Evolutionary conservation across 2,888 invertebrate species (phyloP), one percentile per base, ranked within the genome.

Genomic region (Nemotelus pantherinus): DNA sequence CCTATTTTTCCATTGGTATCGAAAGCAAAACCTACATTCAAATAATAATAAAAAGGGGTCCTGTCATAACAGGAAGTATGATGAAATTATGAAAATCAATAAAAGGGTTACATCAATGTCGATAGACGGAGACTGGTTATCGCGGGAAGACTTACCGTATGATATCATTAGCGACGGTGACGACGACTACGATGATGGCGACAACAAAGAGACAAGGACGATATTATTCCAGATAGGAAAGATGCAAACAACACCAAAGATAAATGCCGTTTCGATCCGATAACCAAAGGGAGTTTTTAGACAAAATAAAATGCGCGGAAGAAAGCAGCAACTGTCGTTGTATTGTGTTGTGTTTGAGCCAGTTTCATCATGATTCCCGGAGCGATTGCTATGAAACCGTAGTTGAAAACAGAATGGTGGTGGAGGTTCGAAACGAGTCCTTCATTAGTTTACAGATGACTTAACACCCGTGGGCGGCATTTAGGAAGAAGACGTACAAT

Each of bases 21-120:
- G 25, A 25, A 25, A 25, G 25, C 25, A 25, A 25, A 25, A 25
- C 25, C 25, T 25, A 25, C 25, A 25, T 25, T 25, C 25, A 25
- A 70, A 70, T 70, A 55, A 70, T 53, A 55, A 57, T 9, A 70
- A 50, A 74, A 60, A 63, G 63, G 48, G 44, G 45, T 63, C 63
- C 60, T 70, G 70, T 63, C 74, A 74, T 47, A 74, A 50, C 60
- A 60, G 63, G 48, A 74, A 74, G 63, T 48, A 74, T 74, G 74
- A 74, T 60, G 63, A 74, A 74, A 74, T 74, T 74, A 74, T 74
- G 74, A 74, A 74, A 74, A 74, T 74, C 74, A 74, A 74, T 74
- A 50, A 74, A 74, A 74, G 74, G 74, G 74, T 74, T 74, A 25
- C 25, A 25, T 25, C 25, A 25, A 25, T 25, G 25, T 25, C 25